These are phyloP conservation scores for Donacobius atricapilla DNA, from an alignment of 2,113 vertebrate genomes.

Conservation along the genomic window DNA sequence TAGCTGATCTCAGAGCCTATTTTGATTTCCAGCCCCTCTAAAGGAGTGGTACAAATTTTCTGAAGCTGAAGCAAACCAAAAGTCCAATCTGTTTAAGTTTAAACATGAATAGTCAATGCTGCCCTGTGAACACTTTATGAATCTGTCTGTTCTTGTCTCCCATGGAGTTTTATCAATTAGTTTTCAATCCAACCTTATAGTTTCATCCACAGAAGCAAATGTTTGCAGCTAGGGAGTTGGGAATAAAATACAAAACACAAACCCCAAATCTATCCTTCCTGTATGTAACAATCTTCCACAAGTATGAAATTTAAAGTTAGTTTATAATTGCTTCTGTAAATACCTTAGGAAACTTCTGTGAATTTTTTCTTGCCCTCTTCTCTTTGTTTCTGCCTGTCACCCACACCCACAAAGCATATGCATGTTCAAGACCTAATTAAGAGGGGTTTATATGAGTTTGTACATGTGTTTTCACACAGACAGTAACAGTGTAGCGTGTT, in stretches of 20 bases:
- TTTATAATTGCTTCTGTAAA: slow-evolving; percentile 46
- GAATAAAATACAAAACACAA: not conserved
- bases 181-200: not conserved
- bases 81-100: slow-evolving; percentile 22
- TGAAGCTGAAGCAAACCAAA: slow-evolving; percentile 26
- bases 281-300: not conserved
- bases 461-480: slow-evolving; percentile 53
- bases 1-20: not conserved
- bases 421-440: slow-evolving; percentile 22
- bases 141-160: slow-evolving; percentile 12
- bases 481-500: not conserved
- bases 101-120: not conserved
- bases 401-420: slow-evolving; percentile 17
- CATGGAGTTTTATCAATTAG: not conserved
- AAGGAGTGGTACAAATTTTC: not conserved
- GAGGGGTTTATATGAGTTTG: slow-evolving; percentile 12
- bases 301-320: slow-evolving; percentile 23
- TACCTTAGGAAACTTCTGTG: slow-evolving; percentile 16
- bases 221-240: not conserved
- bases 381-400: slow-evolving; percentile 16
- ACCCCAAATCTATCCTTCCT: not conserved
- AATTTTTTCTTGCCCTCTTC: not conserved
- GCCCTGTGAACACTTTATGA: not conserved
- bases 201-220: not conserved
- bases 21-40: not conserved